Evolutionary conservation across 2,888 invertebrate genomes (phyloP).

Genomic region (Ceraclea dissimilis): DNA sequence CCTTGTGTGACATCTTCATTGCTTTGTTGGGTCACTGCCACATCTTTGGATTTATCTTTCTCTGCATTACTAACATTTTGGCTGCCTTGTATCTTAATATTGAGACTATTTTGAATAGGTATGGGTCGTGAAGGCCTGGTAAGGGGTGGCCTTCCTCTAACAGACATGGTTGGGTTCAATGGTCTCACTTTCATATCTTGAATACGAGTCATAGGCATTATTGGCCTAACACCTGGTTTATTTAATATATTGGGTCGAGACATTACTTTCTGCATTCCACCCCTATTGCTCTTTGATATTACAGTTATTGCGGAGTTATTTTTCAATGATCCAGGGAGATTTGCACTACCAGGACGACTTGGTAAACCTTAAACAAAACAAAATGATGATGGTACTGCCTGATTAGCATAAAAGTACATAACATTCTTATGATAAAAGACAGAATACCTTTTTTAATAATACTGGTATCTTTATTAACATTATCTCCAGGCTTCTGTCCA

Average conservation of each 20-base stretch:
- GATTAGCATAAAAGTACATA: too few species aligned
- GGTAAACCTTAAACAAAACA: conserved; percentile 35
- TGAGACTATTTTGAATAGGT: conserved; percentile 22
- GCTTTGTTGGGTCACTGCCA: neutral
- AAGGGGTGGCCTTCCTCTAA: conserved; percentile 36
- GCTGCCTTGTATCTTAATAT: conserved; percentile 22
- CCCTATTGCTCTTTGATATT: conserved; percentile 43
- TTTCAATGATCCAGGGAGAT: conserved; percentile 48
- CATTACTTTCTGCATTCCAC: conserved; percentile 38
- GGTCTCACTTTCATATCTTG: conserved; percentile 20
- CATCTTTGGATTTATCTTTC: conserved; percentile 17
- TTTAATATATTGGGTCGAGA: conserved; percentile 38
- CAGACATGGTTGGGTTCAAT: conserved; percentile 33
- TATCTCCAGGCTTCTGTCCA: conserved; percentile 41
- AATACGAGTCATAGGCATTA: conserved; percentile 30
- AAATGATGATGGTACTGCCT: neutral
- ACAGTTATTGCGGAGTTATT: conserved; percentile 55
- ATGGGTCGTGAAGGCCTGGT: conserved; percentile 20
- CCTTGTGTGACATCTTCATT: neutral
- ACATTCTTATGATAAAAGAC: too few species aligned
- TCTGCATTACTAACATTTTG: conserved; percentile 10
- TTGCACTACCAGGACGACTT: conserved; percentile 35
- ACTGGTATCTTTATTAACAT: conserved; percentile 25
- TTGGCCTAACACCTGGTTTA: conserved; percentile 34
- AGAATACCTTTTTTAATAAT: conserved; percentile 26